Conservation (phyloP, 1,140 invertebrate genomes). For the Drosophila nigrodunni region DNA sequence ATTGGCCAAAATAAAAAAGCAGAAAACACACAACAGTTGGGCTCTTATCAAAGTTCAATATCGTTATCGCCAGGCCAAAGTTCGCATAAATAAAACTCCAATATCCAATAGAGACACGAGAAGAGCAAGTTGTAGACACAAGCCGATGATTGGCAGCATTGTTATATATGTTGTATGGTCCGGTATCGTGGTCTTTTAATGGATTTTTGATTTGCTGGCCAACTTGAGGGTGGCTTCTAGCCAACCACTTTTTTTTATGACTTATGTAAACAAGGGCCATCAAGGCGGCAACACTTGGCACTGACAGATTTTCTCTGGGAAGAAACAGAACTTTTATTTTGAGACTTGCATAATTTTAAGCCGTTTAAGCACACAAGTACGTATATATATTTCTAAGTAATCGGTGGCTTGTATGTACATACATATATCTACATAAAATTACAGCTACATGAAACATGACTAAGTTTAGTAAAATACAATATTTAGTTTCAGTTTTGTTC, state of each 20-base stretch:
- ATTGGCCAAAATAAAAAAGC: constrained; percentile 55
- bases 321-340: constrained; percentile 1
- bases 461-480: not conserved
- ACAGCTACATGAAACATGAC: constrained; percentile 38
- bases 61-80: constrained; percentile 49
- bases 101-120: constrained; percentile 64
- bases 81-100: constrained; percentile 79
- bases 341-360: constrained; percentile 20
- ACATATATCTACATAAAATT: constrained; percentile 51
- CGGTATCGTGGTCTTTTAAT: constrained; percentile 72
- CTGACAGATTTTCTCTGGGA: constrained; percentile 53
- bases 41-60: constrained; percentile 75
- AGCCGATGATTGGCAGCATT: constrained; percentile 75
- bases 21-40: constrained; percentile 32
- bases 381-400: constrained; percentile 58
- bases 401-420: constrained; percentile 64
- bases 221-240: constrained; percentile 26
- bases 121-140: constrained; percentile 57
- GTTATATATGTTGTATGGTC: constrained; percentile 39
- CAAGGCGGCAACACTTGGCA: constrained; percentile 71
- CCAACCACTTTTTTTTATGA: constrained; percentile 58
- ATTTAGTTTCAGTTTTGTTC: constrained; percentile 12
- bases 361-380: constrained; percentile 47
- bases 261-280: constrained; percentile 80
- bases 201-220: constrained; percentile 80